Conservation (phyloP, 2,797 vertebrate species). For the Alosa sapidissima region DNA sequence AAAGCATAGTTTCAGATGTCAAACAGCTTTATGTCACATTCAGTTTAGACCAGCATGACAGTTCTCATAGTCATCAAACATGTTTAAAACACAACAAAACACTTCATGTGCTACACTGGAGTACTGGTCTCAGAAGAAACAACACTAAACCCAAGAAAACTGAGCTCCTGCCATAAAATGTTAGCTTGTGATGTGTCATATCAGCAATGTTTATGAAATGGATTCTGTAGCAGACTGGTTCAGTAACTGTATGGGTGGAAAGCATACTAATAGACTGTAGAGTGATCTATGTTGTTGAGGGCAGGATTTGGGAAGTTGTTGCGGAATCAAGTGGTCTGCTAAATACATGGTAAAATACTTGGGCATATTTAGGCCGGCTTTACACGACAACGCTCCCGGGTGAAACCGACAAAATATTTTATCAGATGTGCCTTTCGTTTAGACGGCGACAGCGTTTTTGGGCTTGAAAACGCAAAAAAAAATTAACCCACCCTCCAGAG, state of each 20-base stretch:
- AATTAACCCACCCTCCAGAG: too few relatives aligned
- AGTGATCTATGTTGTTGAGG: background rate
- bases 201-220: background rate
- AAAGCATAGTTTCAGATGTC: too few relatives aligned
- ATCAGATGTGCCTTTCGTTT: too few relatives aligned
- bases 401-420: too few relatives aligned
- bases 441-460: too few relatives aligned
- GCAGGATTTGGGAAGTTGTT: background rate
- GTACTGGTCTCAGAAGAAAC: background rate
- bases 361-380: background rate
- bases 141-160: background rate
- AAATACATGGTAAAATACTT: background rate
- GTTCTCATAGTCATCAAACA: background rate
- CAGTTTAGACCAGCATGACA: background rate
- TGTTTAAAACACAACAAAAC: background rate
- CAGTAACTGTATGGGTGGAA: background rate
- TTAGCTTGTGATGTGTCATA: background rate
- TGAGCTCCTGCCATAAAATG: background rate
- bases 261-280: background rate
- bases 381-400: too few relatives aligned
- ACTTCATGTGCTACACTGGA: background rate
- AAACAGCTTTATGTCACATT: background rate
- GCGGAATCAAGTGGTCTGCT: background rate
- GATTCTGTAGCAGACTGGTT: background rate
- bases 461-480: too few relatives aligned